Evolutionary conservation across 1,140 invertebrate species (phyloP), one percentile per base, ranked within the genome.

Genomic region (Drosophila pseudoobscura): DNA sequence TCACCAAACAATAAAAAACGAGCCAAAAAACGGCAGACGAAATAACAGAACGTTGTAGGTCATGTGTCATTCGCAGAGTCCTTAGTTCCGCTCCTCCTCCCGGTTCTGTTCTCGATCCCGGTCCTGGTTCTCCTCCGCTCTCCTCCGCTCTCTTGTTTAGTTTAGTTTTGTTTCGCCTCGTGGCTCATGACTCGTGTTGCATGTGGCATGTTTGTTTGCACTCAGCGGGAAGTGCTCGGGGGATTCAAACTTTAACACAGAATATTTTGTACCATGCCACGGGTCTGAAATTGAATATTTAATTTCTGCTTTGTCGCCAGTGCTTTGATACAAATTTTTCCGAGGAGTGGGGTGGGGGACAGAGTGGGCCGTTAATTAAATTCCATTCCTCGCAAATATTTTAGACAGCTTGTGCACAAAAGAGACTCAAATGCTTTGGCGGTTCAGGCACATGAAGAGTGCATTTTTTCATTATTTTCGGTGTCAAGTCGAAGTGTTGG

Each of bases 31-130:
- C 26, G 39, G 24, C 6, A 54, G 47, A 26, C 35, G 52, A 65
- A 78, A 74, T 66, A 79, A 83, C 79, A 83, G 75, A 83, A 75
- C 71, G 71, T 83, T 79, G 79, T 75, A 75, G 80, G 79, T 83
- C 80, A 83, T 83, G 80, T 84, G 79, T 83, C 80, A 83, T 78
- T 78, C 58, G 56, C 79, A 82, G 79, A 78, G 79, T 69, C 45
- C 55, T 63, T 44, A 68, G 78, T 78, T 82, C 62, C 75, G 74
- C 59, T 79, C n/a, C 35, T 39, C 9, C 31, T 11, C 35, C 31
- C 8, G 31, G 0, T 35, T 8, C 9, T 3, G 31, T 1, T 20
- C 20, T 3, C 0, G 3, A 3, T 20, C 20, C 20, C 20, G 2
- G 20, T 20, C 20, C 20, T 20, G 20, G 20, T 20, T 20, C 35